Conservation (phyloP, 2,888 invertebrate species). For the Yponomeuta malinellus region DNA sequence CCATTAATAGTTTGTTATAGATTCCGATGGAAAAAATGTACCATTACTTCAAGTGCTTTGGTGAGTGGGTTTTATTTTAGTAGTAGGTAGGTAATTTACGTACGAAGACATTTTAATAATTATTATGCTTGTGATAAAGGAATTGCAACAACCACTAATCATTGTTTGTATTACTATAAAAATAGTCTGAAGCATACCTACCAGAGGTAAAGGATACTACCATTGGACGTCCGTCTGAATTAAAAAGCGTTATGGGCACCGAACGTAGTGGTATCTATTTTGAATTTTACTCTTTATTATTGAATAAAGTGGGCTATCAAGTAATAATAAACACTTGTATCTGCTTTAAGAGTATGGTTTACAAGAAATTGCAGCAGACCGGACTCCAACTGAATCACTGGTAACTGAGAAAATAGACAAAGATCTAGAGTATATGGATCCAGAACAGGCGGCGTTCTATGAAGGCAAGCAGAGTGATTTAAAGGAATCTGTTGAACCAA, state of each 20-base stretch:
- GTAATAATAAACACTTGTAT: neutral
- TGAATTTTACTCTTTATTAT: neutral
- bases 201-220: neutral
- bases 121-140: no score
- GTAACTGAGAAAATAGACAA: neutral
- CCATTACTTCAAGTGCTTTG: conserved; percentile 25
- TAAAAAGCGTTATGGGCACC: neutral
- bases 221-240: neutral
- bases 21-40: conserved; percentile 55
- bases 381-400: neutral
- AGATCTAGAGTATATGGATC: neutral
- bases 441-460: neutral
- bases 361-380: neutral
- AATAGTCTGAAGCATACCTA: neutral
- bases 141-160: no score
- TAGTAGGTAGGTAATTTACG: neutral
- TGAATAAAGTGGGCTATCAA: neutral
- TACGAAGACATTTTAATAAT: neutral
- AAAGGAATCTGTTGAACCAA: conserved; percentile 21
- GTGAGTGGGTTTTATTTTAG: neutral
- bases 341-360: neutral
- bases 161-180: neutral
- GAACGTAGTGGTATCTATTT: neutral
- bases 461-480: neutral
- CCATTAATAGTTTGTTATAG: conserved; percentile 57